Percentiles rank a stretch among this genome's conserved stretches.
Evolutionary conservation across 2,888 invertebrate genomes (phyloP).

Genomic region (Chydorus sphaericus): DNA sequence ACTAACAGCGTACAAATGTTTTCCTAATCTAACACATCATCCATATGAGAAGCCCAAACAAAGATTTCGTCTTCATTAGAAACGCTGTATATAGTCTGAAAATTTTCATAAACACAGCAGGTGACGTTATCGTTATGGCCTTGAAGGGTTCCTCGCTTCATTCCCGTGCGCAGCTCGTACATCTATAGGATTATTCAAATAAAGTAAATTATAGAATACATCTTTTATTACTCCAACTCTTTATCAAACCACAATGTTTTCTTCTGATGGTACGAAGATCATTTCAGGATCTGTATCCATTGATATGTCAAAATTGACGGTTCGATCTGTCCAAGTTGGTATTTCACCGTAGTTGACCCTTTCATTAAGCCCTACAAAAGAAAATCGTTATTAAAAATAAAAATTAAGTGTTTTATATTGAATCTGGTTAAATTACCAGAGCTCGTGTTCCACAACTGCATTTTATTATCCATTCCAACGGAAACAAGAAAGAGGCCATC

Average conservation of each 20-base stretch:
- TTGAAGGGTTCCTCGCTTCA: conserved; percentile 25
- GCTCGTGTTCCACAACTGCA: conserved; percentile 18
- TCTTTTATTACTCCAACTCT: neutral
- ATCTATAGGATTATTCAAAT: too few relatives aligned
- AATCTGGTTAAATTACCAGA: neutral
- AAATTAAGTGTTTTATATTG: neutral
- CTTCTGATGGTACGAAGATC: conserved; percentile 30
- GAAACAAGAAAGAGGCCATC: conserved; percentile 33
- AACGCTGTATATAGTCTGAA: too few relatives aligned
- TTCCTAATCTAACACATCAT: too few relatives aligned
- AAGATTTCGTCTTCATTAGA: too few relatives aligned
- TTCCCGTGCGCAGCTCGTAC: conserved; percentile 28
- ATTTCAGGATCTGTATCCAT: conserved; percentile 24
- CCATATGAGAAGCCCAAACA: too few relatives aligned
- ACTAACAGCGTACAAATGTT: too few relatives aligned
- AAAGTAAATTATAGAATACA: too few relatives aligned
- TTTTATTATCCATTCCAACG: conserved; percentile 30
- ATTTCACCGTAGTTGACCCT: conserved; percentile 30
- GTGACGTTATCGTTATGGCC: conserved; percentile 33
- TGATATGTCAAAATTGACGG: conserved; percentile 27
- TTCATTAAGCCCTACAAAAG: conserved; percentile 26
- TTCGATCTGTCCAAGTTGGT: conserved; percentile 24
- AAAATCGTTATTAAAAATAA: neutral
- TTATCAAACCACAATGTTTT: conserved; percentile 23
- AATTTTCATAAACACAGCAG: conserved; percentile 28